Base-by-base conservation (phyloP, 2,888 invertebrate genomes). In the Agrilus mali region DNA sequence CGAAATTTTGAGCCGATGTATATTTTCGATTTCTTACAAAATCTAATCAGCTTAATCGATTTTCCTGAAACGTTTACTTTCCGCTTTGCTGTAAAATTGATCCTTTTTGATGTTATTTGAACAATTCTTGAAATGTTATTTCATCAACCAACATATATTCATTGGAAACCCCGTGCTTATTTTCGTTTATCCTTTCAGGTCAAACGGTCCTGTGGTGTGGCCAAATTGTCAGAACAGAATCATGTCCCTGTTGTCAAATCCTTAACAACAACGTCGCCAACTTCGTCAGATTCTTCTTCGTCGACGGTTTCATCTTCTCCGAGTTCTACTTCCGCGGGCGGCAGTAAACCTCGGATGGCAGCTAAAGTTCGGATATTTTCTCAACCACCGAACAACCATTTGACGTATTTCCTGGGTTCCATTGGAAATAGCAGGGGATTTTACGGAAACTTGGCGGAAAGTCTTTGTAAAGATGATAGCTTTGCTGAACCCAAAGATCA, bases 381-480 rank as follows among this genome's bases (percentile, higher is more conserved):
- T 0, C 75, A 78, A 1, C 74, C 80, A 1, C 78, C 78, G 6
- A 79, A 80, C 53, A 72, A 76, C 0, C 77, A 77, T 54, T 72
- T 82, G 39, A 60, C 75, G 20, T 75, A 76, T 53, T 81, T 82
- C 58, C 69, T 81, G 8, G 75, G 77, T 7, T 76, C 75, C 12
- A 73, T 82, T 41, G 75, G 77, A 16, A 74, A 75, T 57, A 86
- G 84, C 46, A 83, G 83, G 64, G 84, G 85, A 55, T 86, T 93
- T 63, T 94, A 89, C 68, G 77, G 82, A 31, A 78, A 80, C 54
- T 73, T 93, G 34, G 85, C 90, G 4, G 85, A 88, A 65, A 77
- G 78, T 55, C 68, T 88, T 40, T 89, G 88, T 66, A 78, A 80
- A 51, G 82, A 86, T 52, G 76, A 78, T 1, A 77, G 76, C 53